Evolutionary conservation across 2,113 vertebrate genomes (phyloP).

Genomic region (Colinus virginianus): DNA sequence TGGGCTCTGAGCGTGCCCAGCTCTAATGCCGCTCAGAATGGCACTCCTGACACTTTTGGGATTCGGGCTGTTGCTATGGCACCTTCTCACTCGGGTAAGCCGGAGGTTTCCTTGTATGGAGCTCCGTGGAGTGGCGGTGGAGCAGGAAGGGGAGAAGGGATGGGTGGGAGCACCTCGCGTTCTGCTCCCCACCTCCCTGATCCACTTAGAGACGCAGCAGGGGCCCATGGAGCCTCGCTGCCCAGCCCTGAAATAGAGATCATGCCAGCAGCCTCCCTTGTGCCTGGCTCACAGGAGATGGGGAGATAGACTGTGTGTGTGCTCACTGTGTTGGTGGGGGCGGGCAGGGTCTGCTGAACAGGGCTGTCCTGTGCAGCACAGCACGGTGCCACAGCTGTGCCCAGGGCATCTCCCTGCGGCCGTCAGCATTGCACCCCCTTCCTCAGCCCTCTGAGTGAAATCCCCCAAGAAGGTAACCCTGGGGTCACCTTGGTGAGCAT

Average conservation of each 20-base stretch:
- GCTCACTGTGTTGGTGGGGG: not conserved
- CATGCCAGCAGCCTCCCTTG: not conserved
- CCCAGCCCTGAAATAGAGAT: not conserved
- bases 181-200: not conserved
- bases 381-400: fast-evolving
- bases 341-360: not conserved
- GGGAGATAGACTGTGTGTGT: not conserved
- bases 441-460: no score
- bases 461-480: not conserved
- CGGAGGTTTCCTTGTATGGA: constrained; percentile 14
- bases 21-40: not conserved
- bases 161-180: not conserved
- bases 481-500: not conserved
- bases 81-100: not conserved
- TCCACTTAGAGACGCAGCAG: not conserved
- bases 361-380: no score
- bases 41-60: not conserved
- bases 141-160: not conserved
- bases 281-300: not conserved
- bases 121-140: not conserved
- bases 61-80: constrained; percentile 37
- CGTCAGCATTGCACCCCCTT: not conserved
- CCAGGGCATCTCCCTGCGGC: not conserved
- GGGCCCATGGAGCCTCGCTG: not conserved
- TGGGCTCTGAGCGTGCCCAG: not conserved